Conservation (phyloP, 2,113 vertebrate genomes). For the Mormoops blainvillei region DNA sequence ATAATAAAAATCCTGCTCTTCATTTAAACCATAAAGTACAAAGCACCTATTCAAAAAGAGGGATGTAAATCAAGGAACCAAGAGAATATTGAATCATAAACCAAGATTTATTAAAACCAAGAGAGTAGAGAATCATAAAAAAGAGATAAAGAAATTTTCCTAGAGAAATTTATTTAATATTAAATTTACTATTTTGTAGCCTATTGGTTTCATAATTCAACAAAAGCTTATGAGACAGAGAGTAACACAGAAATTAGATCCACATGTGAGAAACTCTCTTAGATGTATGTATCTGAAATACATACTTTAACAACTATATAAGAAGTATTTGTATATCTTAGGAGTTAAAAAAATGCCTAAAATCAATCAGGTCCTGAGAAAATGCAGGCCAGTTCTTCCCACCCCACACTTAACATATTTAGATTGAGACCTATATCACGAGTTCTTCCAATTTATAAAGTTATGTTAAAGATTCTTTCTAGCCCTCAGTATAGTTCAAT, state of each 20-base stretch:
- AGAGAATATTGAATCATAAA: constrained; percentile 2
- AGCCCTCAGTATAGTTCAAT: not conserved
- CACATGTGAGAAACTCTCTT: constrained; percentile 58
- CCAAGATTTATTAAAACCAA: not conserved
- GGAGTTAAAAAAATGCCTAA: not conserved
- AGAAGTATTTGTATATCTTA: not conserved
- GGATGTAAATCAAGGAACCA: not conserved
- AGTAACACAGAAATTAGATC: constrained; percentile 62
- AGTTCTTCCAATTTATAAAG: not conserved
- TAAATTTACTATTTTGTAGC: constrained; percentile 33
- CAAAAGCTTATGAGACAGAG: constrained; percentile 55
- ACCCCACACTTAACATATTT: not conserved
- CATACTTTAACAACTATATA: not conserved
- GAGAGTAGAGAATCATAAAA: constrained; percentile 30
- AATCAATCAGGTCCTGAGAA: not conserved
- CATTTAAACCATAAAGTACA: constrained; percentile 32
- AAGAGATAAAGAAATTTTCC: constrained; percentile 19
- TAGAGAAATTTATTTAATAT: constrained; percentile 32
- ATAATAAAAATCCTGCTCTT: constrained; percentile 1
- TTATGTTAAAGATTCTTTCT: not conserved
- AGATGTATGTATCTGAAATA: constrained; percentile 6
- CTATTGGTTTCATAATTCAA: constrained; percentile 52
- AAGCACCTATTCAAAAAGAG: not conserved
- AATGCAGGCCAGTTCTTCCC: not conserved
- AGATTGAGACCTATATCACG: not conserved